A percentile compares a stretch with the other conserved stretches of the same genome.
phyloP scores from a whole-genome alignment of 2,888 invertebrate species.

The Lissocephala sabroskyi region DNA sequence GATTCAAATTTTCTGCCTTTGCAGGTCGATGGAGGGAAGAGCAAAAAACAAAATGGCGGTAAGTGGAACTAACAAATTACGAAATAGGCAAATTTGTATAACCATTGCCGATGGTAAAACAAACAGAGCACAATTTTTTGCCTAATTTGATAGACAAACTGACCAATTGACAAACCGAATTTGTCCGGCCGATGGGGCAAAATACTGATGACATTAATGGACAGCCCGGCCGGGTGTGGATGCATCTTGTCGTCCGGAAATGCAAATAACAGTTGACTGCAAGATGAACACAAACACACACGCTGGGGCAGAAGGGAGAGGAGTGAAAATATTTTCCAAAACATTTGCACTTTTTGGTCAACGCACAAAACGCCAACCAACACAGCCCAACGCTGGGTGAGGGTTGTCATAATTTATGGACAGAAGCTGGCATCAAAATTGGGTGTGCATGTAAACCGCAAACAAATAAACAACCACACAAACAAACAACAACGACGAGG shows the following conservation, averaged over 20 bases:
- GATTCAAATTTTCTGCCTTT: no score
- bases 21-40: no score
- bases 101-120: no score
- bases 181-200: neutral
- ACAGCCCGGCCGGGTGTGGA: neutral
- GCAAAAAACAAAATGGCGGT: no score
- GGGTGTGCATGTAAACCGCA: slow-evolving; percentile 5
- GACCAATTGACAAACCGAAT: neutral
- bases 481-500: neutral
- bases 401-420: slow-evolving; percentile 36
- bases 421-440: slow-evolving; percentile 16
- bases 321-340: slow-evolving; percentile 15
- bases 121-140: slow-evolving; percentile 2
- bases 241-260: neutral
- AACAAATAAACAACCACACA: neutral
- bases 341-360: slow-evolving; percentile 10
- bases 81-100: no score
- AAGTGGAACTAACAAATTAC: no score
- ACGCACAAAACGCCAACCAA: slow-evolving; percentile 26
- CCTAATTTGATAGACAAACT: slow-evolving; percentile 3
- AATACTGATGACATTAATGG: slow-evolving; percentile 1
- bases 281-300: slow-evolving; percentile 3
- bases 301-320: neutral
- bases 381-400: slow-evolving; percentile 11
- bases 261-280: slow-evolving; percentile 9